phyloP scores from a whole-genome alignment of 2,113 vertebrate species.

The Equus quagga region DNA sequence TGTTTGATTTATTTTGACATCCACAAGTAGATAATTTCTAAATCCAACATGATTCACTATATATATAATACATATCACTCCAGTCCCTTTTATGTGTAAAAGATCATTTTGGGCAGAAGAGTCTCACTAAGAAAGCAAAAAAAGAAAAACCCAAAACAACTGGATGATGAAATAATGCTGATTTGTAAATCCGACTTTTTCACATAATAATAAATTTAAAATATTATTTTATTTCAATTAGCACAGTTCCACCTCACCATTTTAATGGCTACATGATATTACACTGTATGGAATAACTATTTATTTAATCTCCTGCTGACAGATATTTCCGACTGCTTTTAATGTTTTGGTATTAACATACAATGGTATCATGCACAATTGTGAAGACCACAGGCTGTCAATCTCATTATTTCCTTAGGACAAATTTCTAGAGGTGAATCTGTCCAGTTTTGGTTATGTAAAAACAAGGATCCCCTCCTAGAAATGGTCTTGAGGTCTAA shows the following conservation, averaged over 20 bases:
- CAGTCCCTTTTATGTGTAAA: background rate
- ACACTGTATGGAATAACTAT: background rate
- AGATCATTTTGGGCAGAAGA: background rate
- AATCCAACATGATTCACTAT: background rate
- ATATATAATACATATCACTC: background rate
- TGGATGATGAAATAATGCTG: constrained; percentile 36
- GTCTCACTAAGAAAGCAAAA: background rate
- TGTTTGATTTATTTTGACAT: constrained; percentile 30
- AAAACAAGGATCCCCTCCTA: background rate
- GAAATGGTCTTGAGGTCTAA: background rate
- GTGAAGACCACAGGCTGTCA: background rate
- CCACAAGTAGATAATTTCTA: background rate
- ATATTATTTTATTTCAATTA: constrained; percentile 22
- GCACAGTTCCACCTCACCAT: background rate
- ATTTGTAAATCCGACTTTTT: constrained; percentile 36
- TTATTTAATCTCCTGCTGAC: background rate
- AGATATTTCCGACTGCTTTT: background rate
- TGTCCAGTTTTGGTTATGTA: constrained; percentile 11
- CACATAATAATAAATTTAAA: constrained; percentile 17
- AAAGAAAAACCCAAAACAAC: background rate
- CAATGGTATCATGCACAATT: background rate
- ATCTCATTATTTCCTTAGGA: constrained; percentile 2
- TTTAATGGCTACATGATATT: background rate
- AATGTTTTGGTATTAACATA: background rate
- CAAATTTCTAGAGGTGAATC: background rate